Percentiles rank a stretch among this genome's conserved stretches.
These are phyloP conservation scores for Sitta europaea DNA, from an alignment of 2,113 vertebrate species.

Conservation along the genomic window DNA sequence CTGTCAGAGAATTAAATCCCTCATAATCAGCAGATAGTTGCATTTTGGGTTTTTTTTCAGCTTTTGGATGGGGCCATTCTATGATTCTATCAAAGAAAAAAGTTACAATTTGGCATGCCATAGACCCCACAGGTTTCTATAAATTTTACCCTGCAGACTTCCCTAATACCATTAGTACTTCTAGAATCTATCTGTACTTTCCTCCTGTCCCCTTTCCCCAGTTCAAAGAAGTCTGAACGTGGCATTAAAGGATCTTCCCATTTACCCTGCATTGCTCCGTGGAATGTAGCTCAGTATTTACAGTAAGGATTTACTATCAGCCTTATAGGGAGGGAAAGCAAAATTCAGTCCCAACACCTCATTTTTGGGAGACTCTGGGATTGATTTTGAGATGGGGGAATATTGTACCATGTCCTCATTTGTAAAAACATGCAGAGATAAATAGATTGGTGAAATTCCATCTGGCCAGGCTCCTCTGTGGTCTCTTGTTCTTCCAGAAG, in stretches of 20 bases:
- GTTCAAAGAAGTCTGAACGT: background rate
- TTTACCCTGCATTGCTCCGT: fast-evolving
- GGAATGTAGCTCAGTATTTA: background rate
- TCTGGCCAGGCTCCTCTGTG: background rate
- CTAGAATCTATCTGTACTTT: background rate
- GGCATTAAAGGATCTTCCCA: background rate
- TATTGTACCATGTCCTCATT: background rate
- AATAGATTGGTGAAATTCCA: background rate
- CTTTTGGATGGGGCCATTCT: background rate
- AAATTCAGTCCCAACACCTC: background rate
- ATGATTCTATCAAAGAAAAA: background rate
- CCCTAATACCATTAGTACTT: background rate
- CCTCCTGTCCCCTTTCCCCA: background rate
- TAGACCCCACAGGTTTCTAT: background rate
- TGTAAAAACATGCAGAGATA: background rate
- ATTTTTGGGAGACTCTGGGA: background rate
- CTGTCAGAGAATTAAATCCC: background rate
- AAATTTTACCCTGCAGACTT: background rate
- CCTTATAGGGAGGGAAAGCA: background rate
- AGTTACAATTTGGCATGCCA: background rate
- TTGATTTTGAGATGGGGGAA: background rate
- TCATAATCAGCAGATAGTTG: background rate
- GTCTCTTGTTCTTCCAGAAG: background rate
- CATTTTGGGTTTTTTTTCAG: background rate
- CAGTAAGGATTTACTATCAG: background rate